Conservation (phyloP, 2,888 invertebrate species). For the Noctua comes region DNA sequence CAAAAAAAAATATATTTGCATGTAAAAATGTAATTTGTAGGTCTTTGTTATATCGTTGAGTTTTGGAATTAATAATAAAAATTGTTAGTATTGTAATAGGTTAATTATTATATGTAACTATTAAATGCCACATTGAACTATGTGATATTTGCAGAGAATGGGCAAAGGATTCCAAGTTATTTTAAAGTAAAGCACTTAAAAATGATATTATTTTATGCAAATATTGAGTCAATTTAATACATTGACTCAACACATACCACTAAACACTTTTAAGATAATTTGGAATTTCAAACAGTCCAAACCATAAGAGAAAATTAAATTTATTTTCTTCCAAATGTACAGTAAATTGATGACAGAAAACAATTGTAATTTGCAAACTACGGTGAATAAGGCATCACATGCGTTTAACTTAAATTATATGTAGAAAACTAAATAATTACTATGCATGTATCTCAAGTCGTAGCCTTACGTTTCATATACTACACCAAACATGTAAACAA, state of each 20-base stretch:
- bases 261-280: slow-evolving; percentile 15
- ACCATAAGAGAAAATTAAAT: background rate
- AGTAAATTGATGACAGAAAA: slow-evolving; percentile 25
- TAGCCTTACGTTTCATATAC: slow-evolving; percentile 36
- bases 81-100: slow-evolving; percentile 45
- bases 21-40: slow-evolving; percentile 29
- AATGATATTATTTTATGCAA: slow-evolving; percentile 2
- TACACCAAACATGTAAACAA: slow-evolving; percentile 55
- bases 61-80: slow-evolving; percentile 44
- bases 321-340: slow-evolving; percentile 23
- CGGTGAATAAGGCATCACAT: slow-evolving; percentile 32
- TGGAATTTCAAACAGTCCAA: slow-evolving; percentile 11
- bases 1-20: slow-evolving; percentile 18
- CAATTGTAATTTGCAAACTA: slow-evolving; percentile 13
- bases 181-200: slow-evolving; percentile 16
- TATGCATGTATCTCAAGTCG: slow-evolving; percentile 18
- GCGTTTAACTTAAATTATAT: slow-evolving; percentile 30
- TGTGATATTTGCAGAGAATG: slow-evolving; percentile 38
- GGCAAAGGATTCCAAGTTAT: slow-evolving; percentile 37
- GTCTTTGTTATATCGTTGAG: slow-evolving; percentile 43
- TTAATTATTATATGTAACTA: slow-evolving; percentile 17
- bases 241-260: background rate
- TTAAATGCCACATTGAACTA: slow-evolving; percentile 22
- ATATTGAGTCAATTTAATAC: slow-evolving; percentile 7
- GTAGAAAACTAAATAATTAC: slow-evolving; percentile 23